Evolutionary conservation across 2,113 vertebrate genomes (phyloP).

Genomic region (Callospermophilus lateralis): DNA sequence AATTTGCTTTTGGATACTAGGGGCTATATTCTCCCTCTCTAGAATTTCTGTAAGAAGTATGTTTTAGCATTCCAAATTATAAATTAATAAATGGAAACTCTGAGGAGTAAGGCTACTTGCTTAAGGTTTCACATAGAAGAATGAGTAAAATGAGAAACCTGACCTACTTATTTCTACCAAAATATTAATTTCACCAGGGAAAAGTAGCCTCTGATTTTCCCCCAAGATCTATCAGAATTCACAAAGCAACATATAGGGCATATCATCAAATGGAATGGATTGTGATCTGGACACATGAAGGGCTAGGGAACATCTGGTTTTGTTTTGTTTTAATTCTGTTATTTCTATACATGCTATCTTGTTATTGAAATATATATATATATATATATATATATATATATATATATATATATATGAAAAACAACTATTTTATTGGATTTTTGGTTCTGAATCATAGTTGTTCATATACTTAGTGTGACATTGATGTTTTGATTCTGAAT

Average conservation of each 20-base stretch:
- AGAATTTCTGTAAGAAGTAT: neutral
- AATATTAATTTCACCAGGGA: neutral
- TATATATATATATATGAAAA: no score
- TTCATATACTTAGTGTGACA: neutral
- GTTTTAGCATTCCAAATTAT: neutral
- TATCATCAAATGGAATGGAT: no score
- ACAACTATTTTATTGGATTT: neutral
- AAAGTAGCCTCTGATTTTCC: neutral
- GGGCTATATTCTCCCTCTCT: neutral
- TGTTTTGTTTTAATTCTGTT: neutral
- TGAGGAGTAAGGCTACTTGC: neutral
- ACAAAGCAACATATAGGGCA: neutral
- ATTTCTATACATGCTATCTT: neutral
- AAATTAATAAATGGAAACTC: neutral
- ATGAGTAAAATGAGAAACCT: neutral
- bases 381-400: no score
- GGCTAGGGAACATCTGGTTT: neutral
- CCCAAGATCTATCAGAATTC: neutral
- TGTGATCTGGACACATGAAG: neutral
- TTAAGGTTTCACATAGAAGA: neutral
- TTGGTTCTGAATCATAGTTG: neutral
- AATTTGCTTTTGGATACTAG: neutral
- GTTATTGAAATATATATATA: neutral
- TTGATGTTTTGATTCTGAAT: neutral
- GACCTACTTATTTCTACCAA: neutral